Evolutionary conservation across 2,113 vertebrate genomes (phyloP).

Genomic region (Ceyx margarethae): DNA sequence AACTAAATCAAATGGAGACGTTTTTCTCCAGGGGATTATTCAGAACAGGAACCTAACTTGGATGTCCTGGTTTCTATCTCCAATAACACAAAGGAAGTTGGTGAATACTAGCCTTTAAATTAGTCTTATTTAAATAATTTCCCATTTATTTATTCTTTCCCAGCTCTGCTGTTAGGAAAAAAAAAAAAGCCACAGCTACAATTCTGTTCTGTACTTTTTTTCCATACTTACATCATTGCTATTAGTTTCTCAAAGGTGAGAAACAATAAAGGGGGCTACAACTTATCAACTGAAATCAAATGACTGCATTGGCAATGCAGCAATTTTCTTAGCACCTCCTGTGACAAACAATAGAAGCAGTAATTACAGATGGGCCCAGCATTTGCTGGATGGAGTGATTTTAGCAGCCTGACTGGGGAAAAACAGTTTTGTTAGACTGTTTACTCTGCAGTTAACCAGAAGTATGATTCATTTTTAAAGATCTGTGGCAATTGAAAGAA

Average conservation of each 20-base stretch:
- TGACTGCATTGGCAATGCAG: neutral
- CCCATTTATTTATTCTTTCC: neutral
- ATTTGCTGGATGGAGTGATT: neutral
- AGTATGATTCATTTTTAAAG: too few species aligned
- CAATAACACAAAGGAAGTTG: neutral
- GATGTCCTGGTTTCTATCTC: neutral
- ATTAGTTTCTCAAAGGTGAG: neutral
- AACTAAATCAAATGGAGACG: neutral
- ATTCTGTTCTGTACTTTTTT: neutral
- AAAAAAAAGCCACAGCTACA: neutral
- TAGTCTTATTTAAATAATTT: neutral
- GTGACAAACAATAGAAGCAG: neutral
- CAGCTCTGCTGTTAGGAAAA: neutral
- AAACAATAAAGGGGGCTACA: neutral
- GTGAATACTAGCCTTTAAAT: neutral
- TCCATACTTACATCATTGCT: neutral
- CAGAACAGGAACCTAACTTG: neutral
- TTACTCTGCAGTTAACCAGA: too few species aligned
- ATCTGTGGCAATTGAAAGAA: too few species aligned
- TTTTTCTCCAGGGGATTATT: slow-evolving; percentile 6
- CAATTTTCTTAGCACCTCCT: neutral
- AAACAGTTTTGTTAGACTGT: too few species aligned
- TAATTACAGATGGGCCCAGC: neutral
- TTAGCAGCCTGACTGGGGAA: neutral
- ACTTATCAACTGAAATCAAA: neutral